Percentiles rank a stretch among this genome's conserved stretches.
Conservation (phyloP, 2,113 vertebrate species). For the Gymnorhina tibicen region DNA sequence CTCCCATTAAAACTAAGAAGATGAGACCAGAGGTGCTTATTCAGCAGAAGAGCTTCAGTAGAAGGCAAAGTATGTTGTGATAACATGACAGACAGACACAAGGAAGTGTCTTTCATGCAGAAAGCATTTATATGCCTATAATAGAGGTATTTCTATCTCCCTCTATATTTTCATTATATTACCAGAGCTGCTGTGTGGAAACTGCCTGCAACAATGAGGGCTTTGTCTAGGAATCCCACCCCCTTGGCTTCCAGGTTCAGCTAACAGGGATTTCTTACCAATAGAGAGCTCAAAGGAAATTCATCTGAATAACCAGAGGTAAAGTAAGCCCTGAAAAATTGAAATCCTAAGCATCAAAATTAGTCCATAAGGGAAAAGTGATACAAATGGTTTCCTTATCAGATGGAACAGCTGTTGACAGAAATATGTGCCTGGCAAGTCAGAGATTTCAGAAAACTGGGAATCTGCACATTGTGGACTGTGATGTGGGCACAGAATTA, state of each 20-base stretch:
- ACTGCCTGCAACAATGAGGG: neutral
- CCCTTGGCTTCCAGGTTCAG: neutral
- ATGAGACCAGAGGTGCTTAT: neutral
- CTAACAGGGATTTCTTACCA: neutral
- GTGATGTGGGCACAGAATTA: neutral
- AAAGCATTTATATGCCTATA: neutral
- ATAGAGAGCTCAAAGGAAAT: neutral
- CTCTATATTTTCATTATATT: neutral
- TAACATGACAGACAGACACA: neutral
- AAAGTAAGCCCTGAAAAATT: neutral
- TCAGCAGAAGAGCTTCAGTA: constrained; percentile 7
- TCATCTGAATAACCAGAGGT: neutral
- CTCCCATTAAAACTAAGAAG: neutral
- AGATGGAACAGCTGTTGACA: neutral
- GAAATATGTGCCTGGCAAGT: neutral
- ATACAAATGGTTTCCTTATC: neutral
- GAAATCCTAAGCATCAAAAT: neutral
- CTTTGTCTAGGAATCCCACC: neutral
- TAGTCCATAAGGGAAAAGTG: neutral
- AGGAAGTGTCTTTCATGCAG: neutral
- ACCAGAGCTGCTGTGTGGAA: neutral
- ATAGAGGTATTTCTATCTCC: neutral
- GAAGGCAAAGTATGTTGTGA: neutral
- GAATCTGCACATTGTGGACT: neutral
- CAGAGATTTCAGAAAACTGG: neutral